Conservation (phyloP, 2,888 invertebrate species). For the Himalopsyche tibetana region DNA sequence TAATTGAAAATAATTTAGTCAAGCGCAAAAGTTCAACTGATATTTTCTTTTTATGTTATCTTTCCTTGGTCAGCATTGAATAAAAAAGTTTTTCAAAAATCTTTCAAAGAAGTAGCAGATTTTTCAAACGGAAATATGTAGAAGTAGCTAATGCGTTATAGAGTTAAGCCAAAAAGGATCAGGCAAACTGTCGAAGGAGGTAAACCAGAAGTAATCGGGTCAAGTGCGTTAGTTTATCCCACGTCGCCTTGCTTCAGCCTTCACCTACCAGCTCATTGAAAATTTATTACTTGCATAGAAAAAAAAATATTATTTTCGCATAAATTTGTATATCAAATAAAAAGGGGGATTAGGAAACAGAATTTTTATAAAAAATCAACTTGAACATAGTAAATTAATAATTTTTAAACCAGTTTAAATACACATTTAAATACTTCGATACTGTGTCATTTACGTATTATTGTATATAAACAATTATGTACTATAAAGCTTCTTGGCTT, state of each 20-base stretch:
- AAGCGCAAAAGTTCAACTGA: background rate
- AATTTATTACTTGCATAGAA: no score
- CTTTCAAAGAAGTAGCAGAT: background rate
- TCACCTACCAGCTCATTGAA: no score
- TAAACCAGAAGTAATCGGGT: conserved; percentile 26
- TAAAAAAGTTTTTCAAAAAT: background rate
- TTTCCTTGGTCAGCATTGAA: background rate
- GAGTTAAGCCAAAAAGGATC: conserved; percentile 11
- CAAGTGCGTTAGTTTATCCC: conserved; percentile 4
- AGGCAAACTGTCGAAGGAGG: conserved; percentile 6
- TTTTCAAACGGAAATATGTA: background rate
- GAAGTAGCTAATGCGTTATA: conserved; percentile 10
- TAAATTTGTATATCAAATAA: no score
- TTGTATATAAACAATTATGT: no score
- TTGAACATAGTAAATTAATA: no score
- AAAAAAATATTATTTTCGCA: no score
- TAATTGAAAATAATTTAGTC: background rate
- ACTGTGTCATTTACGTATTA: no score
- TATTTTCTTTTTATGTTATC: background rate
- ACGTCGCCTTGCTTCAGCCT: background rate
- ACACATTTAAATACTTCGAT: no score
- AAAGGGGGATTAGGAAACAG: no score
- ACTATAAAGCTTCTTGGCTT: no score
- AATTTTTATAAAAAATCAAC: no score
- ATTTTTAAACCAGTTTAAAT: no score